Conservation (phyloP, 2,888 invertebrate species). For the Keiferia lycopersicella region DNA sequence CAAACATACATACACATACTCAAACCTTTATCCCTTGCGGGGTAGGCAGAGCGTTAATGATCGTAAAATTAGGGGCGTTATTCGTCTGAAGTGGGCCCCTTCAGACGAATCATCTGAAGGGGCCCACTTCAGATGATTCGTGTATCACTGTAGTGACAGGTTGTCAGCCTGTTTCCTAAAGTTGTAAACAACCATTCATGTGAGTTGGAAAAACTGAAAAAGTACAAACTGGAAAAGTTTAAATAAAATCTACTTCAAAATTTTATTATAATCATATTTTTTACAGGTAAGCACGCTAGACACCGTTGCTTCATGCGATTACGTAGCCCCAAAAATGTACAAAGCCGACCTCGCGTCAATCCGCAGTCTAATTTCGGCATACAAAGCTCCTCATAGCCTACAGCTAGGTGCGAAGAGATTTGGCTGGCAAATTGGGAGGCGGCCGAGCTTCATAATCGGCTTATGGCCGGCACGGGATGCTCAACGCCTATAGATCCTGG, state of each 20-base stretch:
- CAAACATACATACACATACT: too few species aligned
- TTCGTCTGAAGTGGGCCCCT: too few species aligned
- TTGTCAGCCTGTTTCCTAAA: too few species aligned
- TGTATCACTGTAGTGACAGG: too few species aligned
- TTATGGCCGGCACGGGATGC: conserved; percentile 38
- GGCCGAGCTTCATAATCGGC: conserved; percentile 42
- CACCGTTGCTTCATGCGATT: conserved; percentile 7
- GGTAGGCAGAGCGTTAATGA: too few species aligned
- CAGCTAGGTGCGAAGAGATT: conserved; percentile 47
- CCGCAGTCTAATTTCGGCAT: conserved; percentile 42
- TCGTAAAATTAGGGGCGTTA: too few species aligned
- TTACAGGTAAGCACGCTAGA: background rate
- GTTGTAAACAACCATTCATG: too few species aligned
- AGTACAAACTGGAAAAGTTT: too few species aligned
- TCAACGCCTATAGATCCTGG: conserved; percentile 20
- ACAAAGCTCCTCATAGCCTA: conserved; percentile 37
- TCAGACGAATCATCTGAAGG: too few species aligned
- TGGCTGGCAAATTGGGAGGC: conserved; percentile 50
- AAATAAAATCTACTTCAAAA: background rate
- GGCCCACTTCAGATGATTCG: too few species aligned
- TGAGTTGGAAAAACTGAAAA: background rate
- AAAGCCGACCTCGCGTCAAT: conserved; percentile 37
- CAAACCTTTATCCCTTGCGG: too few species aligned
- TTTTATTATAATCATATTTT: background rate
- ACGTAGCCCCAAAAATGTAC: conserved; percentile 22